Base-by-base conservation (phyloP, 1,140 invertebrate genomes). In the Colletes latitarsis region DNA sequence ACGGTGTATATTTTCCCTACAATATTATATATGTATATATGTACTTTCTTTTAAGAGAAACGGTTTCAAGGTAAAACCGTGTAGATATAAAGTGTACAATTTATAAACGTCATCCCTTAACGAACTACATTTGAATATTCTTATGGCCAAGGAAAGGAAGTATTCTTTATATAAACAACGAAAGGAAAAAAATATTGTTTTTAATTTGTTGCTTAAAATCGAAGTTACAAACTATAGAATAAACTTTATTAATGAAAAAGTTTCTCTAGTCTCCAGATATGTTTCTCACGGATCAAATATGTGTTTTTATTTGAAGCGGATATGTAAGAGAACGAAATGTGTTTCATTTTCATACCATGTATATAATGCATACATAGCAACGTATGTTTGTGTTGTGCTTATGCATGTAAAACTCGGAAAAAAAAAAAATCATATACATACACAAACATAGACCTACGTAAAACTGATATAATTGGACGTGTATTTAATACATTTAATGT, bases 1-100 rank as follows among this genome's bases (percentile, higher is more conserved):
- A 84, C 75, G 76, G 55, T 86, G 72, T 86, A 75, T 81, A 81
- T 77, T 77, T 73, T 53, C 72, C 79, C 75, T 71, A 68, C 15
- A 82, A 60, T 79, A 60, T 58, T 77, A 43, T 55, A 43, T 55
- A 15, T 76, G 55, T 41, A 76, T 39, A 58, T 68, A 46, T 70
- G 43, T 46, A 41, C 21, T 73, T 63, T 78, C 21, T 62, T 77
- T 62, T n/a, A 57, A 6, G 17, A 58, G 46, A 49, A 63, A 67
- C 43, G n/a, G 43, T 55, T 15, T 75, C 49, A 41, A 41, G 5
- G 52, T 19, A 75, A 60, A 43, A 10, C n/a, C 6, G 62, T n/a
- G n/a, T 64, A 66, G 39, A 19, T 64, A 15, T 21, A 21, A 39
- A 73, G 14, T 8, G 6, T 41, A 71, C 15, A 43, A 64, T 64